Conservation (phyloP, 2,888 invertebrate species). For the Drosophila longiperda region DNA sequence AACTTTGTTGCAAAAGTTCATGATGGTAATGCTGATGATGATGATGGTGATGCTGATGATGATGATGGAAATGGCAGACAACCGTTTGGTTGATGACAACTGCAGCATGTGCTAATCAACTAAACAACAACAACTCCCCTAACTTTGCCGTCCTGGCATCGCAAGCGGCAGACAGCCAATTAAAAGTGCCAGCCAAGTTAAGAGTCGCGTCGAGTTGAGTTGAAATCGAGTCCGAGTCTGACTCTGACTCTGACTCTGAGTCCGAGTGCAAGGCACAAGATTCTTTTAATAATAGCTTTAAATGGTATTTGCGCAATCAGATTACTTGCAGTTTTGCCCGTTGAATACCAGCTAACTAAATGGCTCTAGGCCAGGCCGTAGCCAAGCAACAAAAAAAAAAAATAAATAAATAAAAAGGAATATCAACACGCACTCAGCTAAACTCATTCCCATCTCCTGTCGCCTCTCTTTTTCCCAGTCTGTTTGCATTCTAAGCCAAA, state of each 20-base stretch:
- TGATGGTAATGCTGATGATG: conserved; percentile 22
- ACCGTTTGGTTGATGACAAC: conserved; percentile 65
- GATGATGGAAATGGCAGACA: conserved; percentile 32
- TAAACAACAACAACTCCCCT: conserved; percentile 11
- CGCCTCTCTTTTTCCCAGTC: neutral
- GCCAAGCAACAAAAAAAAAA: neutral
- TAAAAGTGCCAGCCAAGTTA: conserved; percentile 58
- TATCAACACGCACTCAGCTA: conserved; percentile 31
- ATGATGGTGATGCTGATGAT: conserved; percentile 29
- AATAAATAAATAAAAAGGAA: neutral
- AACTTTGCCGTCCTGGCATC: conserved; percentile 12
- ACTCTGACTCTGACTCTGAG: conserved; percentile 14
- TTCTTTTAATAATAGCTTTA: conserved; percentile 71
- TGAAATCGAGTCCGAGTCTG: conserved; percentile 24
- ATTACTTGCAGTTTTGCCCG: conserved; percentile 47
- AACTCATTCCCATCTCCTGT: conserved; percentile 8
- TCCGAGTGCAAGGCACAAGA: conserved; percentile 32
- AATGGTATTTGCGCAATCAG: conserved; percentile 65
- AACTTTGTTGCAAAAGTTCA: conserved; percentile 57
- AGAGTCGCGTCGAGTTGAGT: conserved; percentile 33
- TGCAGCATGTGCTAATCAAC: conserved; percentile 53
- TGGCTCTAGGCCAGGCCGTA: conserved; percentile 39
- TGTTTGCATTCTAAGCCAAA: conserved; percentile 63
- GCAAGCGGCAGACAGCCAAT: conserved; percentile 66
- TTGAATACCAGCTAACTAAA: conserved; percentile 58